Evolutionary conservation across 2,888 invertebrate genomes (phyloP).

Genomic region (Arrhopalites spinosus): DNA sequence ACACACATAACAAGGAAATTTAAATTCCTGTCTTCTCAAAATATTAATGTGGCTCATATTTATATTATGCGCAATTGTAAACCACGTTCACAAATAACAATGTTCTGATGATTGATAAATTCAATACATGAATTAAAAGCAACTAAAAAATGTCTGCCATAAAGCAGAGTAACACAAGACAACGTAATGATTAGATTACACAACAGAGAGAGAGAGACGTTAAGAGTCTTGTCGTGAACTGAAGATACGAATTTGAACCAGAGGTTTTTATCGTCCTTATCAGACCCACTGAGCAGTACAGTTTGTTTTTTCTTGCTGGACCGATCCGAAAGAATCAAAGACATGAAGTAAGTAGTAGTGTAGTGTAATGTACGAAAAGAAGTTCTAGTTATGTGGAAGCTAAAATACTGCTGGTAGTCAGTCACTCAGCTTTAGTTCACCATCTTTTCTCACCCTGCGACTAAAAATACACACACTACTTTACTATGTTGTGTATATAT

Average conservation of each 20-base stretch:
- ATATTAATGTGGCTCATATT: no score
- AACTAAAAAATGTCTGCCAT: background rate
- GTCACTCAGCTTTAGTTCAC: slow-evolving; percentile 39
- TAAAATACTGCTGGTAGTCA: slow-evolving; percentile 26
- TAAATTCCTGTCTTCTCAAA: no score
- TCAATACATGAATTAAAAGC: background rate
- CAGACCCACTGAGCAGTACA: background rate
- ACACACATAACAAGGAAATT: no score
- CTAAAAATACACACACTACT: slow-evolving; percentile 31
- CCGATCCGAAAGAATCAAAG: slow-evolving; percentile 31
- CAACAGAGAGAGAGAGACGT: slow-evolving; percentile 8
- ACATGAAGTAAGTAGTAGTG: no score
- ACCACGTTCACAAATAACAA: background rate
- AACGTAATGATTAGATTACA: background rate
- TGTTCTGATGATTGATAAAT: no score
- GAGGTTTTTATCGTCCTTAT: slow-evolving; percentile 11
- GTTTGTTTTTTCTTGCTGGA: slow-evolving; percentile 8
- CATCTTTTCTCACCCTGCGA: slow-evolving; percentile 50
- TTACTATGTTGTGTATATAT: slow-evolving; percentile 21
- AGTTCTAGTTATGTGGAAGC: slow-evolving; percentile 9
- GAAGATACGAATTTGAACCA: background rate
- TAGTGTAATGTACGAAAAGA: slow-evolving; percentile 16
- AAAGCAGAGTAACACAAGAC: no score
- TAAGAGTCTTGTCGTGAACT: background rate
- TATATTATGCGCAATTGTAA: no score